Evolutionary conservation across 1,140 invertebrate species (phyloP).

Genomic region (Diachasmimorpha longicaudata): DNA sequence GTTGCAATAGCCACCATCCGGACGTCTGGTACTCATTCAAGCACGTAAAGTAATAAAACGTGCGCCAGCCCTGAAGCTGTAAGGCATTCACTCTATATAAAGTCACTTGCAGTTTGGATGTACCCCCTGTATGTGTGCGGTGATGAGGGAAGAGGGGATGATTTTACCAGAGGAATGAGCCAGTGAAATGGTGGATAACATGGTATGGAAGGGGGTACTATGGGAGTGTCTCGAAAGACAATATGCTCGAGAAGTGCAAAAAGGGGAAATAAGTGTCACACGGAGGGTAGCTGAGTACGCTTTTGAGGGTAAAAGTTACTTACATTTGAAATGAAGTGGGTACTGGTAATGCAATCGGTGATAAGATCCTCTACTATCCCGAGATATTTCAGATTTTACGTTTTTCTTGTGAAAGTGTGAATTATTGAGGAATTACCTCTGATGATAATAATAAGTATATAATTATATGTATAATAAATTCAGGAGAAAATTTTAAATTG

Average conservation of each 20-base stretch:
- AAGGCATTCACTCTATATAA: constrained; percentile 8
- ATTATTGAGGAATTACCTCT: background rate
- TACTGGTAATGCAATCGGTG: background rate
- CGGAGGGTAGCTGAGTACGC: background rate
- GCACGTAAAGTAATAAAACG: constrained; percentile 49
- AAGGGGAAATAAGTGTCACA: background rate
- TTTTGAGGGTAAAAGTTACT: constrained; percentile 2
- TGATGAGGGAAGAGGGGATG: background rate
- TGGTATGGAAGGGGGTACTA: no score
- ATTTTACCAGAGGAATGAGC: background rate
- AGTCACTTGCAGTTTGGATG: background rate
- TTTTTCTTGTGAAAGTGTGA: background rate
- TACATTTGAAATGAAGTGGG: constrained; percentile 1
- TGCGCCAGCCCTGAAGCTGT: constrained; percentile 22
- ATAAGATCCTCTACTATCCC: background rate
- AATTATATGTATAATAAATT: no score
- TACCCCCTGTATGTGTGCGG: background rate
- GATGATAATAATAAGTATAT: no score
- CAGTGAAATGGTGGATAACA: background rate
- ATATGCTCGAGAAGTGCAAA: background rate
- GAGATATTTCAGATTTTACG: background rate
- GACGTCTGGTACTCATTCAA: constrained; percentile 38
- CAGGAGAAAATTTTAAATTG: no score
- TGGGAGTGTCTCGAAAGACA: background rate
- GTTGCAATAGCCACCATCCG: constrained; percentile 31